phyloP scores from a whole-genome alignment of 2,797 vertebrate species.

The Pogonophryne albipinna region DNA sequence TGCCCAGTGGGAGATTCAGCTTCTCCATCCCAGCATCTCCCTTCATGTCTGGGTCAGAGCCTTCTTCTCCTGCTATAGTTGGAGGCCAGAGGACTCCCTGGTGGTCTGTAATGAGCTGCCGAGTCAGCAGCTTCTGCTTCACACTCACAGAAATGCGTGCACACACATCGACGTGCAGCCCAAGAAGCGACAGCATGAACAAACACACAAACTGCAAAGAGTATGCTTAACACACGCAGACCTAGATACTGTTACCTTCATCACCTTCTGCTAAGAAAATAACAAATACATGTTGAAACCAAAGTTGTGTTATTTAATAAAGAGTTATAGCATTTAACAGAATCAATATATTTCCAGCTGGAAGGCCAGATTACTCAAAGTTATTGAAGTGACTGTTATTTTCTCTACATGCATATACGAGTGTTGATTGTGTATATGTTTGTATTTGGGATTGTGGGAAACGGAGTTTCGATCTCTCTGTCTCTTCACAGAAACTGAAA shows the following conservation, averaged over 20 bases:
- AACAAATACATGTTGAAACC: too few species aligned
- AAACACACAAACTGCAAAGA: neutral
- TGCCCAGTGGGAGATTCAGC: conserved; percentile 29
- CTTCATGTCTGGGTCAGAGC: conserved; percentile 54
- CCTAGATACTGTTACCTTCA: neutral
- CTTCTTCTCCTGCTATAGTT: conserved; percentile 38
- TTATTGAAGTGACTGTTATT: too few species aligned
- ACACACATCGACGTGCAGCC: neutral
- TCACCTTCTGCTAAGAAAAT: too few species aligned
- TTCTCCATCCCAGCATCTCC: conserved; percentile 33
- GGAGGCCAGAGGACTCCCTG: conserved; percentile 40
- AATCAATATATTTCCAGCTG: too few species aligned
- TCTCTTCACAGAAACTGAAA: too few species aligned
- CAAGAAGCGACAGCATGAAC: neutral
- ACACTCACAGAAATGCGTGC: conserved; percentile 21
- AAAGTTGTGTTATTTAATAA: too few species aligned
- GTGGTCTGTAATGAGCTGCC: conserved; percentile 61
- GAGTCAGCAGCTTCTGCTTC: conserved; percentile 61
- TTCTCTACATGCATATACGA: too few species aligned
- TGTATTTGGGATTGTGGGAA: too few species aligned
- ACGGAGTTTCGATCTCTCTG: too few species aligned
- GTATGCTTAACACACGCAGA: neutral
- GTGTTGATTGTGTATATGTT: too few species aligned
- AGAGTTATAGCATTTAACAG: too few species aligned
- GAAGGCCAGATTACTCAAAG: too few species aligned